phyloP scores from a whole-genome alignment of 1,140 invertebrate species.

The Drosophila athabasca region DNA sequence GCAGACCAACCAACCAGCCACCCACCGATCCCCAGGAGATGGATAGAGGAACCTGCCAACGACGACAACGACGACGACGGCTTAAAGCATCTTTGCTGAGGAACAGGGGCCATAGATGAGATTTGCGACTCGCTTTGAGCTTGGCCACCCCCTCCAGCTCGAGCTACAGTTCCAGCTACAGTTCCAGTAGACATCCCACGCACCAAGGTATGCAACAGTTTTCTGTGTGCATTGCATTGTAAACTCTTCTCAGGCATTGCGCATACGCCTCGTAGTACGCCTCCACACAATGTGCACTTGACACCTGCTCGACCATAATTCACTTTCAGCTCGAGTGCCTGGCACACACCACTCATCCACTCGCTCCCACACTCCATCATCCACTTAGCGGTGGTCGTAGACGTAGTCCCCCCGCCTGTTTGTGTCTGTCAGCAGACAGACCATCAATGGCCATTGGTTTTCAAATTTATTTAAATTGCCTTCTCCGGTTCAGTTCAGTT shows the following conservation, averaged over 20 bases:
- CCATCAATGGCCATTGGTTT: conserved; percentile 36
- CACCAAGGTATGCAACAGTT: conserved; percentile 57
- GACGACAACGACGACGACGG: too few species aligned
- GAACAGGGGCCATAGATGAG: conserved; percentile 6
- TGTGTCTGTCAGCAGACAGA: conserved; percentile 8
- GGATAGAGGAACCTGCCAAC: conserved; percentile 7
- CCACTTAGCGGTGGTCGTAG: conserved; percentile 36
- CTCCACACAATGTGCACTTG: conserved; percentile 27
- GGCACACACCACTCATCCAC: conserved; percentile 18
- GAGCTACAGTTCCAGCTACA: neutral
- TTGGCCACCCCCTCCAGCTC: too few species aligned
- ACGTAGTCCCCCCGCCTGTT: neutral
- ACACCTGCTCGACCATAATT: conserved; percentile 4
- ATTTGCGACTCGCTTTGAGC: conserved; percentile 20
- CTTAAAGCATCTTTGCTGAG: conserved; percentile 14
- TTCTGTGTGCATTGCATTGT: conserved; percentile 31
- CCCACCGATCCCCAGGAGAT: conserved; percentile 6
- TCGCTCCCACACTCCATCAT: conserved; percentile 19
- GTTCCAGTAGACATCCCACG: neutral
- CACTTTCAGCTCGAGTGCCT: conserved; percentile 5
- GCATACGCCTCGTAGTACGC: conserved; percentile 21
- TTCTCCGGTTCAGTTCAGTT: conserved; percentile 24
- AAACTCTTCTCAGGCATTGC: conserved; percentile 41
- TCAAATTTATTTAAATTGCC: conserved; percentile 50
- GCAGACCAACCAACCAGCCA: neutral